phyloP scores from a whole-genome alignment of 2,113 vertebrate genomes.

The Raja brachyura region DNA sequence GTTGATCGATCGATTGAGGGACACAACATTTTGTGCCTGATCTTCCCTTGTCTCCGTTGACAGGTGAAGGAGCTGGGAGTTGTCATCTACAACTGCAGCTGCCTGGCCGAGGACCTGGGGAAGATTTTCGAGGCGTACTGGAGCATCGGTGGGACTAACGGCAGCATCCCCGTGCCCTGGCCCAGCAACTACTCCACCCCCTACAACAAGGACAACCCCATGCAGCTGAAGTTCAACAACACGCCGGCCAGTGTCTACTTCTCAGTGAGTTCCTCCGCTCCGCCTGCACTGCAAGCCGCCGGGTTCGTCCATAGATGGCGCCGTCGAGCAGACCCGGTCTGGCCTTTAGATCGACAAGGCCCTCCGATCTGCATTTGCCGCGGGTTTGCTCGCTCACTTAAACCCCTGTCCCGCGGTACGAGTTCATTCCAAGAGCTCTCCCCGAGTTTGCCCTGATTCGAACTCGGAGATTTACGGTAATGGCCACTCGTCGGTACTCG shows the following conservation, averaged over 20 bases:
- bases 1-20: too few species aligned
- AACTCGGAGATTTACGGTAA: too few species aligned
- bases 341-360: too few species aligned
- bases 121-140: slow-evolving; percentile 91
- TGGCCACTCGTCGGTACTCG: too few species aligned
- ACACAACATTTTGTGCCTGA: too few species aligned
- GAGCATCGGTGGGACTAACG: slow-evolving; percentile 61
- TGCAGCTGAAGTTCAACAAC: slow-evolving; percentile 69
- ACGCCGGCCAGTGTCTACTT: slow-evolving; percentile 67
- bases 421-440: too few species aligned
- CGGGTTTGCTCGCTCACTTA: neutral
- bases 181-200: slow-evolving; percentile 66
- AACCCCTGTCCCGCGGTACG: too few species aligned
- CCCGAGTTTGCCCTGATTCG: too few species aligned
- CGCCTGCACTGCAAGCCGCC: too few species aligned
- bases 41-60: rapidly evolving
- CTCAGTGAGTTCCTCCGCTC: slow-evolving; percentile 62
- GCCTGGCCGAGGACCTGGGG: slow-evolving; percentile 72
- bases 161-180: slow-evolving; percentile 71
- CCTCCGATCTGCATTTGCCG: neutral
- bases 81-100: slow-evolving; percentile 84
- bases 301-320: too few species aligned
- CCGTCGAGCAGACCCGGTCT: too few species aligned
- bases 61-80: slow-evolving; percentile 87
- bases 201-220: slow-evolving; percentile 71